Percentiles rank a stretch among this genome's conserved stretches.
Evolutionary conservation across 1,140 invertebrate genomes (phyloP).

Genomic region (Ips nitidus): DNA sequence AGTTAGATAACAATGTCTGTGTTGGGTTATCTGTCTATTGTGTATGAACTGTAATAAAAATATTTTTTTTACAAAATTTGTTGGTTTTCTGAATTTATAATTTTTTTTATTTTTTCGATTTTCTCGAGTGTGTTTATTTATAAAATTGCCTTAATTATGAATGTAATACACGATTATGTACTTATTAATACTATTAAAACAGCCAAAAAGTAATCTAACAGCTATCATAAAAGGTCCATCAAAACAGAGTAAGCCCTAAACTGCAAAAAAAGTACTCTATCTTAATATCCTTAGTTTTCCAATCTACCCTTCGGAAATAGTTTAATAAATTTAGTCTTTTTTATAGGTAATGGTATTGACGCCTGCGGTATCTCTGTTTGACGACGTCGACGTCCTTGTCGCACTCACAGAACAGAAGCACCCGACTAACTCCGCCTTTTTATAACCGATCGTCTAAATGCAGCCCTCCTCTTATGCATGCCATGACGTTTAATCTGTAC

Average conservation of each 20-base stretch:
- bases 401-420: slow-evolving; percentile 24
- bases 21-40: too few species aligned
- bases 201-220: slow-evolving; percentile 13
- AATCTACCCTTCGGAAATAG: slow-evolving; percentile 43
- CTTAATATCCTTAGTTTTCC: slow-evolving; percentile 42
- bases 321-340: slow-evolving; percentile 43
- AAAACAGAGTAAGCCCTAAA: slow-evolving; percentile 16
- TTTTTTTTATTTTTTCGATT: too few species aligned
- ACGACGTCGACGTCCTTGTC: slow-evolving; percentile 19
- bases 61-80: too few species aligned
- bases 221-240: slow-evolving; percentile 17
- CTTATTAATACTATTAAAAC: slow-evolving; percentile 5
- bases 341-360: slow-evolving; percentile 42
- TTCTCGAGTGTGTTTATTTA: too few species aligned
- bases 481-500: slow-evolving; percentile 44
- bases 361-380: slow-evolving; percentile 28
- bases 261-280: slow-evolving; percentile 36
- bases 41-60: too few species aligned
- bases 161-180: too few species aligned
- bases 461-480: slow-evolving; percentile 48
- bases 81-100: too few species aligned
- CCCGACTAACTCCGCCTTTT: slow-evolving; percentile 44
- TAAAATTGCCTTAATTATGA: too few species aligned
- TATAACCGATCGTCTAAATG: slow-evolving; percentile 43
- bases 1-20: too few species aligned